These are phyloP conservation scores for Eupeodes latifasciatus DNA, from an alignment of 2,888 invertebrate genomes.

Conservation along the genomic window DNA sequence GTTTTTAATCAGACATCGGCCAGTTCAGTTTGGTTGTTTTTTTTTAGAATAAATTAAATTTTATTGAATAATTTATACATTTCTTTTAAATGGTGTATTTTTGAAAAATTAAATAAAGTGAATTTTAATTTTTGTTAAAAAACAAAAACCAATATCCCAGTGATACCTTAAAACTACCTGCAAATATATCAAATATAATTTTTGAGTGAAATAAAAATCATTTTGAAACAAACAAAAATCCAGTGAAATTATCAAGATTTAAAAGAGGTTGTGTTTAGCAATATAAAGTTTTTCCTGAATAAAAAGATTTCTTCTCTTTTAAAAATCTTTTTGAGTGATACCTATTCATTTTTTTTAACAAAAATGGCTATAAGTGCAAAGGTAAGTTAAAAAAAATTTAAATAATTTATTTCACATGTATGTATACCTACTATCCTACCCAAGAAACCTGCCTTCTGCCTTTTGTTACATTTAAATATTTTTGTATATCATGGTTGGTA, in stretches of 20 bases:
- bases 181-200: not conserved
- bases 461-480: not conserved
- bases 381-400: conserved; percentile 43
- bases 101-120: not conserved
- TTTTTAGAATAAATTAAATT: conserved; percentile 17
- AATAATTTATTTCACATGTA: not conserved
- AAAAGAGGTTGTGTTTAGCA: not conserved
- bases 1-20: conserved; percentile 67
- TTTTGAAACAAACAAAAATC: not conserved
- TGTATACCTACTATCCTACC: not conserved
- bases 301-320: not conserved
- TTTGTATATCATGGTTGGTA: not conserved
- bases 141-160: not conserved
- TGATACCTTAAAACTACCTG: not conserved
- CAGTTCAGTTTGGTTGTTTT: conserved; percentile 59
- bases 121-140: not conserved
- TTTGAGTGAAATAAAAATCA: conserved; percentile 16
- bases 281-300: not conserved
- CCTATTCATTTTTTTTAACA: not conserved
- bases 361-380: conserved; percentile 66
- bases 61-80: not conserved
- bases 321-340: not conserved
- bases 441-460: not conserved
- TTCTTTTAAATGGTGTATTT: not conserved
- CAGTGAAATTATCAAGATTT: not conserved